Evolutionary conservation across 1,140 invertebrate species (phyloP).

Genomic region (Drosophila sechellia): DNA sequence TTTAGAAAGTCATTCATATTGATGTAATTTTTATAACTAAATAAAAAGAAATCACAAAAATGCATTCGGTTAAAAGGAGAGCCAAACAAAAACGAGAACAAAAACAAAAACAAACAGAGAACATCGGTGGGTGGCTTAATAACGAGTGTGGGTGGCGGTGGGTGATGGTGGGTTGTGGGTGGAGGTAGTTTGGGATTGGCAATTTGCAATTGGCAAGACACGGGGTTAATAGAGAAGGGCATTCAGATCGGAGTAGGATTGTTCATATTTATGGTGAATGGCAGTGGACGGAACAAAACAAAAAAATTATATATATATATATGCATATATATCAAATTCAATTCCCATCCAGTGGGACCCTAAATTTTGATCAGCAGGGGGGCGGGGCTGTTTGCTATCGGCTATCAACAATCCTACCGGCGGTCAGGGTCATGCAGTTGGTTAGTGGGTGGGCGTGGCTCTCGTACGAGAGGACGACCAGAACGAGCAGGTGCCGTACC

Average conservation of each 20-base stretch:
- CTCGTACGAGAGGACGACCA: slow-evolving; percentile 16
- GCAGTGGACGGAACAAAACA: neutral
- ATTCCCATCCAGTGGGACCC: slow-evolving; percentile 4
- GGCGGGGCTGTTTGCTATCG: neutral
- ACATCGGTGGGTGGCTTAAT: slow-evolving; percentile 2
- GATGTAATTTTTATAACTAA: slow-evolving; percentile 84
- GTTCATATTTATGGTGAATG: slow-evolving; percentile 14
- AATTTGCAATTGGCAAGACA: neutral
- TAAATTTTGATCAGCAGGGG: slow-evolving; percentile 7
- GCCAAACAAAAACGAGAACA: slow-evolving; percentile 11
- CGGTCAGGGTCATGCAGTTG: slow-evolving; percentile 36
- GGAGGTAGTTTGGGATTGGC: neutral
- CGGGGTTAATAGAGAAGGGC: slow-evolving; percentile 3
- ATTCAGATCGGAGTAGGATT: slow-evolving; percentile 14
- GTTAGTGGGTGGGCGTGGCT: slow-evolving; percentile 32
- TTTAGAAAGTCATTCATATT: slow-evolving; percentile 84
- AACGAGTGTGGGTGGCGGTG: neutral
- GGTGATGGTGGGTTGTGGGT: neutral
- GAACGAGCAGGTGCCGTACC: slow-evolving; percentile 55
- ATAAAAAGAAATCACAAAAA: slow-evolving; percentile 66
- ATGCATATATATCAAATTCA: slow-evolving; percentile 1
- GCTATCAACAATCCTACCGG: slow-evolving; percentile 46
- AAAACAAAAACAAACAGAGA: slow-evolving; percentile 11
- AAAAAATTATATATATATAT: too few species aligned
- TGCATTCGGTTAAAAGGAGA: slow-evolving; percentile 49